Evolutionary conservation across 2,888 invertebrate species (phyloP), one percentile per base, ranked within the genome.

Genomic region (Cabera pusaria): DNA sequence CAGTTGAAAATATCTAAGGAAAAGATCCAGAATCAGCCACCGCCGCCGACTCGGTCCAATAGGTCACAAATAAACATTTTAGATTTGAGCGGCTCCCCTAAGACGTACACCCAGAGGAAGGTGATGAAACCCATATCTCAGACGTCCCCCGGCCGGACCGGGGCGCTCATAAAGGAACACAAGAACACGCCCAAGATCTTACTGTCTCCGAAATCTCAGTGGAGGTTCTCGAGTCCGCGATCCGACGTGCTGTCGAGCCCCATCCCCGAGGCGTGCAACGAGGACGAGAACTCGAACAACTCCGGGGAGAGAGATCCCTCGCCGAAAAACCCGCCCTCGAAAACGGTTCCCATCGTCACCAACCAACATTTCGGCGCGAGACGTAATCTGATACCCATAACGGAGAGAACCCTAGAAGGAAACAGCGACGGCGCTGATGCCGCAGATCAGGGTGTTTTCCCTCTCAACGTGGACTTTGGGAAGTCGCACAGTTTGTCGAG

Each of bases 211-310:
- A 90, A 93, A 47, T 93, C 94, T 0, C 92, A 91, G 44, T 94
- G 94, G 94, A 85, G 93, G 49, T 93, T 94, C 60, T 91, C 93
- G 18, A 93, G 92, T 52, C 94, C 93, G 1, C 89, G 96, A 58
- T 95, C 94, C 9, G 95, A 96, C 63, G 95, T 96, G 32, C 91
- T 97, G 64, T 95, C 96, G 21, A 94, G 95, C 24, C 95, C 96
- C 38, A 97, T 97, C 72, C 93, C 93, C 20, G 96, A 97, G 88
- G 96, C 94, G 54, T 90, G 91, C 60, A 93, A 94, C 62, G 95
- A 95, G 64, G 96, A 96, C 64, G 94, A 95, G 54, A 92, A 90
- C 56, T 91, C 91, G 1, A 91, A 90, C 47, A 91, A 91, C 57
- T 91, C 91, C 7, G 86, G 90, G 14, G 91, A 92, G 60, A 90